Base-by-base conservation (phyloP, 2,888 invertebrate species). In the Lissonota sp. region DNA sequence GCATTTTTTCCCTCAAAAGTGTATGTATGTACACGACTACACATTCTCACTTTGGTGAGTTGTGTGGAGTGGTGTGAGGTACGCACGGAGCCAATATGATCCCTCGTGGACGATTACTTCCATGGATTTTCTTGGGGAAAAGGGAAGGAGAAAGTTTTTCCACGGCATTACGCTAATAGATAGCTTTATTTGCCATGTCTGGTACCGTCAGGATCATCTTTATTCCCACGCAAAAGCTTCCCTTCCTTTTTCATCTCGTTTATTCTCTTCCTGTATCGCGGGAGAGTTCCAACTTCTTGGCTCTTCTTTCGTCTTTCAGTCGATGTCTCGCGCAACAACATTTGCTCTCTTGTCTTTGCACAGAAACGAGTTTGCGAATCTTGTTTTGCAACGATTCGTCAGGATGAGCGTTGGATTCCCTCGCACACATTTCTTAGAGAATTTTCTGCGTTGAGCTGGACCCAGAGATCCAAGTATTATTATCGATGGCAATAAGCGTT, bases 121-220 rank as follows among this genome's bases (percentile, higher is more conserved):
- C 67, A 57, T 55, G 67, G 42, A 62, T 71, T 42, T 42, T 40
- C 53, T 44, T 4, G 6, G 3, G 14, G 6, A 14, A 51, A 42
- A 64, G 71, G 63, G 70, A 51, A 37, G 64, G 3, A 16, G n/a
- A 80, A 84, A 86, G 85, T 75, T 86, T 88, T 84, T 72, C 66
- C 67, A 63, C 71, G 66, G 80, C 85, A 87, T 87, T 85, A 87
- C 85, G 74, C 84, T 87, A 88, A 89, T 86, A 88, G 87, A 89
- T 89, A 86, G 87, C 86, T 87, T 87, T 88, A 87, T 90, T 90
- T 87, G 87, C 86, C 84, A 64, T 85, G 79, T 74, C 64, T 67
- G 84, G 83, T 79, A 73, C 78, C 79, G 80, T 81, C 70, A 74
- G 79, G 82, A 79, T 70, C 73, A 84, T 79, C 73, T 67, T 57